Evolutionary conservation across 2,888 invertebrate genomes (phyloP).

Genomic region (Trissolcus japonicus): DNA sequence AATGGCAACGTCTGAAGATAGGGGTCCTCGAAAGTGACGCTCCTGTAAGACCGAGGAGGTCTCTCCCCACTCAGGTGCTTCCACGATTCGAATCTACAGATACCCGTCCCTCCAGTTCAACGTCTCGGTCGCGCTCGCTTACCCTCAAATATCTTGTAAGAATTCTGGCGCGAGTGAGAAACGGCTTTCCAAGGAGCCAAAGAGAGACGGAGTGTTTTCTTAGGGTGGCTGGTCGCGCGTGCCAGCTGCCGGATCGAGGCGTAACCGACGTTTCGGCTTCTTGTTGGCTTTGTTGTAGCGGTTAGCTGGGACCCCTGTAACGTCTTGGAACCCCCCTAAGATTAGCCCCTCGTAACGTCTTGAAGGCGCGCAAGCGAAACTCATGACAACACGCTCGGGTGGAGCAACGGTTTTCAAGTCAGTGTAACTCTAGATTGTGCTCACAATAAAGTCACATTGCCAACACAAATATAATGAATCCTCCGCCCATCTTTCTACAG

Average conservation of each 20-base stretch:
- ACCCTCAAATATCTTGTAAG: constrained; percentile 47
- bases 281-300: constrained; percentile 68
- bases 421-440: constrained; percentile 30
- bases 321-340: constrained; percentile 68
- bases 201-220: constrained; percentile 60
- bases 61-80: constrained; percentile 72
- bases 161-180: constrained; percentile 44
- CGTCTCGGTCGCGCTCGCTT: constrained; percentile 60
- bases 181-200: constrained; percentile 49
- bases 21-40: constrained; percentile 56
- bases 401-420: constrained; percentile 64
- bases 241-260: constrained; percentile 75
- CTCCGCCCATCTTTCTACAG: constrained; percentile 10
- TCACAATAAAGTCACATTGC: constrained; percentile 38
- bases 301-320: constrained; percentile 62
- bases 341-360: constrained; percentile 68
- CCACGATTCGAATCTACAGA: constrained; percentile 74
- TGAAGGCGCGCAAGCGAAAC: constrained; percentile 53
- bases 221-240: constrained; percentile 69
- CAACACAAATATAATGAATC: constrained; percentile 33
- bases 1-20: constrained; percentile 52
- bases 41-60: constrained; percentile 68
- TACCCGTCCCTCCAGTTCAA: constrained; percentile 59
- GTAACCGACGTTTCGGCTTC: constrained; percentile 76
- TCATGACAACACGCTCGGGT: constrained; percentile 60